A percentile compares a stretch with the other conserved stretches of the same genome.
phyloP scores from a whole-genome alignment of 2,888 invertebrate species.

The Mythimna pallens region DNA sequence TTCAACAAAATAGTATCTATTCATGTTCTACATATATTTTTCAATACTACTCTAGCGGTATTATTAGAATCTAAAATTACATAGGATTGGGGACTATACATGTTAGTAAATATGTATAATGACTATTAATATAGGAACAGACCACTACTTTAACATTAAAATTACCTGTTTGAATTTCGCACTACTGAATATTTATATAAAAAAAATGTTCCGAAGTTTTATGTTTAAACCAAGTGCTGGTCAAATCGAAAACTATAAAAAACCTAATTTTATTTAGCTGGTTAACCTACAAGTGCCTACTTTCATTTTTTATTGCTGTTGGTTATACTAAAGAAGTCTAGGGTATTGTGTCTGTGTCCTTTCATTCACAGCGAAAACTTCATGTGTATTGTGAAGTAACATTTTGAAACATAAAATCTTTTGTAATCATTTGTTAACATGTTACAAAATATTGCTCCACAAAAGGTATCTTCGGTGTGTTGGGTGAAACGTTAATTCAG shows the following conservation, averaged over 20 bases:
- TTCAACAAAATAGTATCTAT: constrained; percentile 39
- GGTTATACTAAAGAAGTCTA: constrained; percentile 2
- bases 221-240: background rate
- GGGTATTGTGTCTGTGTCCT: background rate
- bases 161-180: background rate
- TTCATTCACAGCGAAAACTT: background rate
- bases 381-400: background rate
- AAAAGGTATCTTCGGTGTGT: background rate
- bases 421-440: background rate
- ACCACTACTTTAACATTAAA: background rate
- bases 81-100: background rate
- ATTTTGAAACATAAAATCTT: background rate
- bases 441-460: background rate
- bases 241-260: background rate
- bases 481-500: background rate
- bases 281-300: background rate
- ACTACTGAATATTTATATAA: constrained; percentile 25
- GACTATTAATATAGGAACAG: too few species aligned
- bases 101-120: too few species aligned
- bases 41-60: constrained; percentile 13
- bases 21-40: constrained; percentile 14
- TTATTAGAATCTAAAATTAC: constrained; percentile 8
- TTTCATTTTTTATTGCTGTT: background rate
- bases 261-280: background rate
- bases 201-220: constrained; percentile 4